Base-by-base conservation (phyloP, 2,888 invertebrate species). In the Dicycla oo region DNA sequence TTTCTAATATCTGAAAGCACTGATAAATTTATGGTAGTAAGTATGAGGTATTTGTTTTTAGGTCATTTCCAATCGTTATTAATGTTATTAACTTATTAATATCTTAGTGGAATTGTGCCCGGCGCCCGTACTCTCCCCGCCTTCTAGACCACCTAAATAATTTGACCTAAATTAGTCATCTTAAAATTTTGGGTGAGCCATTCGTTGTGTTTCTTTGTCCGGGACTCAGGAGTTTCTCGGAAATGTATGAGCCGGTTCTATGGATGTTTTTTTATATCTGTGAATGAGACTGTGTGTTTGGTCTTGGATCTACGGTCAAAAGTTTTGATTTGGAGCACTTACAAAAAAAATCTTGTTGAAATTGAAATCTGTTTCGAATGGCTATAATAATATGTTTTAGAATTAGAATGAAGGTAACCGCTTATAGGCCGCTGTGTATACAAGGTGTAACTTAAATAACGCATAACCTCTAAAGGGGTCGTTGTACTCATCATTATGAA, bases 121-220 rank as follows among this genome's bases (percentile, higher is more conserved):
- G n/a, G n/a, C 20, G 34, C 15, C 18, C 40, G 15, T 49, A 38
- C n/a, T 54, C 30, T 71, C 18, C 26, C 34, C 18, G 18, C 11
- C 15, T 11, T 34, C 34, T n/a, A 10, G 10, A 30, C 13, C 15
- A 51, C 40, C 4, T 34, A 58, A 38, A 38, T 72, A 71, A 30
- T 18, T 57, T 57, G 56, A 20, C 43, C 20, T n/a, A 49, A 49
- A 58, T 43, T 43, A 57, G 30, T 58, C 49, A 58, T 58, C 2
- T 15, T 43, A 10, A 30, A 30, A 20, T 23, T 15, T 70, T 49
- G 18, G 15, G n/a, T 40, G 56, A 23, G 40, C 18, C 15, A 3
- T 71, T 71, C 15, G 34, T 40, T 15, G 15, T 26, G 23, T 47
- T 60, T 45, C 53, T 73, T 73, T 72, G 26, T 45, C 4, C 15